Evolutionary conservation across 2,797 vertebrate genomes (phyloP).

Genomic region (Oreonectes daqikongensis): DNA sequence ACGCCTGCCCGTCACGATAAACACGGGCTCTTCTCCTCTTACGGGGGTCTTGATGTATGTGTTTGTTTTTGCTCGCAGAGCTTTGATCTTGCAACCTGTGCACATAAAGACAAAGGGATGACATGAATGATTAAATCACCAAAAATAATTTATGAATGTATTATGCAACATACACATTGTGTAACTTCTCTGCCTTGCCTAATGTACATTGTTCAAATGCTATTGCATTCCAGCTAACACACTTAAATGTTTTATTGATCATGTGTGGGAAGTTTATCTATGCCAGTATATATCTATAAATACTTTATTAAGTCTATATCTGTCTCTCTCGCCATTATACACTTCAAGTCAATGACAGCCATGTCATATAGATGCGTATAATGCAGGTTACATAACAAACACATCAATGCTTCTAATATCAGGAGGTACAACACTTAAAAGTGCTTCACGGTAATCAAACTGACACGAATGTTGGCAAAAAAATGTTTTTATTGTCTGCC

Average conservation of each 20-base stretch:
- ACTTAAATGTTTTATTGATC: no score
- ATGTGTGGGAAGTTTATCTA: no score
- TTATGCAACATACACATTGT: no score
- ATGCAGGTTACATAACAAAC: neutral
- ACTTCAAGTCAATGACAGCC: neutral
- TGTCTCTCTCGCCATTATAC: neutral
- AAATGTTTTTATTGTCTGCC: constrained; percentile 22
- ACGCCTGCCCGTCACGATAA: constrained; percentile 93
- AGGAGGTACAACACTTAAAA: neutral
- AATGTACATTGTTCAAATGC: no score
- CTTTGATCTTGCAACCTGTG: constrained; percentile 97
- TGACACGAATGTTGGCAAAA: no score
- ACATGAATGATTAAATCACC: no score
- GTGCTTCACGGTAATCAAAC: neutral
- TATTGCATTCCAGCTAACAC: no score
- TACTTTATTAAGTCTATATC: no score
- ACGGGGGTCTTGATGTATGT: constrained; percentile 98
- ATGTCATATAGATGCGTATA: neutral
- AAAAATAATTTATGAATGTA: no score
- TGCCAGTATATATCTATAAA: no score
- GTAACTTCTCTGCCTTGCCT: no score
- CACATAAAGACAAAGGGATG: neutral
- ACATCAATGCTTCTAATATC: neutral
- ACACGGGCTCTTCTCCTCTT: constrained; percentile 92
- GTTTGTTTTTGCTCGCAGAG: constrained; percentile 94